Conservation (phyloP, 2,888 invertebrate genomes). For the Mellilla xanthometata region DNA sequence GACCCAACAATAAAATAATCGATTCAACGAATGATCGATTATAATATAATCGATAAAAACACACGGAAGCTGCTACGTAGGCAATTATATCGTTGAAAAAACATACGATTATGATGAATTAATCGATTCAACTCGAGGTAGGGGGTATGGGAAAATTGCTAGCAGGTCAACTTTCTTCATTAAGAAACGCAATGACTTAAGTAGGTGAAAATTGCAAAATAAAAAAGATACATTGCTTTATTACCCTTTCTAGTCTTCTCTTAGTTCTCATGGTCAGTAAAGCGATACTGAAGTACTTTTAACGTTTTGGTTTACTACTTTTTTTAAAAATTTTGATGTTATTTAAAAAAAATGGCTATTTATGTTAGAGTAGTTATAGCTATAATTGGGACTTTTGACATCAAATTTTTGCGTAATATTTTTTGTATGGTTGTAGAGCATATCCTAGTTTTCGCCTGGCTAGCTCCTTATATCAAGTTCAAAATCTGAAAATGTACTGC, state of each 20-base stretch:
- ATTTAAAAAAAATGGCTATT: too few relatives aligned
- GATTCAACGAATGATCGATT: conserved; percentile 61
- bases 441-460: too few relatives aligned
- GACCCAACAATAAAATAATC: conserved; percentile 58
- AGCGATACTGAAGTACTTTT: not conserved
- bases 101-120: conserved; percentile 60
- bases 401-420: too few relatives aligned
- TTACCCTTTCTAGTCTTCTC: not conserved
- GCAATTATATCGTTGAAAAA: conserved; percentile 59
- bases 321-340: too few relatives aligned
- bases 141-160: conserved; percentile 62
- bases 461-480: too few relatives aligned
- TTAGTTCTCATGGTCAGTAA: conserved; percentile 8
- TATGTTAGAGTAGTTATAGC: too few relatives aligned
- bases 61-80: conserved; percentile 64
- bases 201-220: conserved; percentile 13
- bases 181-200: conserved; percentile 8
- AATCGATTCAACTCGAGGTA: conserved; percentile 51
- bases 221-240: conserved; percentile 6
- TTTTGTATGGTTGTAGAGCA: too few relatives aligned
- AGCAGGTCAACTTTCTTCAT: conserved; percentile 66
- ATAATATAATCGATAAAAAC: conserved; percentile 57
- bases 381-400: too few relatives aligned
- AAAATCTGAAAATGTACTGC: too few relatives aligned
- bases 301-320: too few relatives aligned